These are phyloP conservation scores for Eilema sororculum DNA, from an alignment of 2,888 invertebrate genomes.

Conservation along the genomic window DNA sequence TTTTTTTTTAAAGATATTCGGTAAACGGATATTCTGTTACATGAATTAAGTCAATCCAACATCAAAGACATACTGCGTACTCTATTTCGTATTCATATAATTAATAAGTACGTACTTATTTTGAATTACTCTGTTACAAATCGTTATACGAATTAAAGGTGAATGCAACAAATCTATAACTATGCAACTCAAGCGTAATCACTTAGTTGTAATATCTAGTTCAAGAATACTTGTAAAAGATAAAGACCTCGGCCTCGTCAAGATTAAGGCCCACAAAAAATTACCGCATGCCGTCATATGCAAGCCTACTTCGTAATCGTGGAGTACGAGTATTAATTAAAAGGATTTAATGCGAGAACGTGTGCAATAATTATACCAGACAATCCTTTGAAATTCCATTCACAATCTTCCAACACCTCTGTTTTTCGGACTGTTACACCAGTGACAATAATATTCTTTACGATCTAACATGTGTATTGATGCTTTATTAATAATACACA, in stretches of 20 bases:
- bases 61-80: not conserved
- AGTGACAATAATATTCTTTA: not conserved
- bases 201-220: not conserved
- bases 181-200: not conserved
- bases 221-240: not conserved
- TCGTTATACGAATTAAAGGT: not conserved
- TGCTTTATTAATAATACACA: not conserved
- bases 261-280: not conserved
- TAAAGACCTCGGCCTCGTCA: not conserved
- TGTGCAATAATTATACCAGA: not conserved
- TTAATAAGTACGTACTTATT: not conserved
- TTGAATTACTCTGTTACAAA: not conserved
- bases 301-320: not conserved
- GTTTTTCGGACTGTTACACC: not conserved
- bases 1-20: not conserved
- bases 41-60: not conserved
- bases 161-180: not conserved
- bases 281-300: constrained; percentile 5
- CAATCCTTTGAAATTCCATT: not conserved
- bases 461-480: not conserved
- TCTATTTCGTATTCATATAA: not conserved
- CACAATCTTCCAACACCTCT: not conserved
- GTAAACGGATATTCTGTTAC: no score
- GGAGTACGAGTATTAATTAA: not conserved
- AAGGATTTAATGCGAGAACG: constrained; percentile 1